These are phyloP conservation scores for Parambassis ranga DNA, from an alignment of 2,797 vertebrate genomes.

Conservation along the genomic window DNA sequence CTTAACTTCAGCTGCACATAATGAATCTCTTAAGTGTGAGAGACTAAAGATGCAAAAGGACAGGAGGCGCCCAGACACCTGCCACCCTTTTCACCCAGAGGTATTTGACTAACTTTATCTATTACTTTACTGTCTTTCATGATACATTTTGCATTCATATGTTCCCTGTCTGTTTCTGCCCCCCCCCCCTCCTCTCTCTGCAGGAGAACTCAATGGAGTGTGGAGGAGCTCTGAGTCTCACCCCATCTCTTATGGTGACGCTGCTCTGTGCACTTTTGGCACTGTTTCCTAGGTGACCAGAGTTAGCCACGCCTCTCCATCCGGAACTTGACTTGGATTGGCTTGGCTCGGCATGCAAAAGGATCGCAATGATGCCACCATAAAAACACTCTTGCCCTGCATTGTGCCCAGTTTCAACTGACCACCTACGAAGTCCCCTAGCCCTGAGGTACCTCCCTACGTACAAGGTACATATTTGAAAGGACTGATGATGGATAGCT, in stretches of 20 bases:
- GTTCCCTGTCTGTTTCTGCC: background rate
- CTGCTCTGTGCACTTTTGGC: constrained; percentile 79
- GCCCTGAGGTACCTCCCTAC: constrained; percentile 24
- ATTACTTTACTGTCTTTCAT: no score
- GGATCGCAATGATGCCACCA: constrained; percentile 50
- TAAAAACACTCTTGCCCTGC: constrained; percentile 38
- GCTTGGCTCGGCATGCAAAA: constrained; percentile 67
- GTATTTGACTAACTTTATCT: no score
- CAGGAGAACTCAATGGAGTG: constrained; percentile 98
- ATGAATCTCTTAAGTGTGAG: constrained; percentile 97
- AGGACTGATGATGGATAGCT: constrained; percentile 26
- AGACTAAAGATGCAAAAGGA: constrained; percentile 96
- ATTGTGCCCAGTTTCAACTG: constrained; percentile 56
- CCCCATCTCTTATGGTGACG: constrained; percentile 69
- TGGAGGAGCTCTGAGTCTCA: constrained; percentile 80
- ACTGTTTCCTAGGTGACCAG: constrained; percentile 90
- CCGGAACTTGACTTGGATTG: constrained; percentile 70
- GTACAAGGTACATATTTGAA: constrained; percentile 29
- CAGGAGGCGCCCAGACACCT: constrained; percentile 93
- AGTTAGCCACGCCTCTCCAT: constrained; percentile 72
- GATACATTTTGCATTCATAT: background rate
- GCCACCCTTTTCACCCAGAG: constrained; percentile 96
- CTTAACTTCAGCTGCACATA: constrained; percentile 87
- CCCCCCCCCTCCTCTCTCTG: background rate
- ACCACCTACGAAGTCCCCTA: constrained; percentile 48